These are phyloP conservation scores for Perognathus longimembris DNA, from an alignment of 2,113 vertebrate species.

Conservation along the genomic window DNA sequence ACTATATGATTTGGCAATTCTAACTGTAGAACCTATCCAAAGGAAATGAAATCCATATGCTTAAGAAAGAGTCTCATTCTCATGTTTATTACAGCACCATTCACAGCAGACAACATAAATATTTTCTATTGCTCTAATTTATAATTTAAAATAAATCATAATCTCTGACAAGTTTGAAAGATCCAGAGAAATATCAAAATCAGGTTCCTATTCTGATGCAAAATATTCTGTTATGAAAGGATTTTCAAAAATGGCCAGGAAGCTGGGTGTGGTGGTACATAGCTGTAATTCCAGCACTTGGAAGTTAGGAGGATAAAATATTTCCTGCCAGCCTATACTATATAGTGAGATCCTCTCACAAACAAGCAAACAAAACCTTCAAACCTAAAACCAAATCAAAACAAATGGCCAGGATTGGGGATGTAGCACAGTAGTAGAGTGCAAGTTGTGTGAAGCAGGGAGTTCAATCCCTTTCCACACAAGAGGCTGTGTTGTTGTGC, in stretches of 20 bases:
- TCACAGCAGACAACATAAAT: neutral
- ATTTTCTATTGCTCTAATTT: slow-evolving; percentile 46
- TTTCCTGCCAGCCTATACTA: neutral
- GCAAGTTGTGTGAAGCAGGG: no score
- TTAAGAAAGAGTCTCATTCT: neutral
- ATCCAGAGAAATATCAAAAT: slow-evolving; percentile 27
- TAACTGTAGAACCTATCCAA: neutral
- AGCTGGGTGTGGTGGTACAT: neutral
- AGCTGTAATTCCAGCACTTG: neutral
- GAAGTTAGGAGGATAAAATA: neutral
- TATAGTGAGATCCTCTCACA: neutral
- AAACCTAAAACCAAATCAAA: neutral
- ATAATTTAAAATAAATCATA: slow-evolving; percentile 13
- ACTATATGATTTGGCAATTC: neutral
- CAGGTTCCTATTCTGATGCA: neutral
- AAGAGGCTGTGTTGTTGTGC: no score
- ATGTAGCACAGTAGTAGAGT: neutral
- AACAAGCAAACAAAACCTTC: neutral
- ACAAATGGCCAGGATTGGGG: neutral
- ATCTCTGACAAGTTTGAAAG: slow-evolving; percentile 18
- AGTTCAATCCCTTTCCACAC: no score
- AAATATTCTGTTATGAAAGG: slow-evolving; percentile 38
- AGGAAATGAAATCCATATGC: neutral
- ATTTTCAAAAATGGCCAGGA: neutral
- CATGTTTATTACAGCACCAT: neutral